phyloP scores from a whole-genome alignment of 1,140 invertebrate species.

The Apocrypta bakeri region DNA sequence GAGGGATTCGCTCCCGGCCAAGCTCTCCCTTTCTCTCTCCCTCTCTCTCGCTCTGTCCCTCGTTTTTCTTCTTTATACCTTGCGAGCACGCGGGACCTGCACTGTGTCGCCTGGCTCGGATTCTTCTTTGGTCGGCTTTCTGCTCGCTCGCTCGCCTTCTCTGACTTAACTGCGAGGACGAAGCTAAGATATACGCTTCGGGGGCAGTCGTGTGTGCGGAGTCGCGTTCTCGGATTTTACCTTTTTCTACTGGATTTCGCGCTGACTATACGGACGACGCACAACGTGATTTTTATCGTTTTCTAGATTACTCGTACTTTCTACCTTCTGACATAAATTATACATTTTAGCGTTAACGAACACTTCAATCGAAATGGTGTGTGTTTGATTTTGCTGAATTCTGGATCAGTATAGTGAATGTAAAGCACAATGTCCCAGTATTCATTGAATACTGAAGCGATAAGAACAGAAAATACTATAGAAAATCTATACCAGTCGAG shows the following conservation, averaged over 20 bases:
- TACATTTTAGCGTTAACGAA: too few relatives aligned
- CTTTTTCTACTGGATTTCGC: background rate
- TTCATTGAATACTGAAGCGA: too few relatives aligned
- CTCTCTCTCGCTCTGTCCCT: background rate
- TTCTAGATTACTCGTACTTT: too few relatives aligned
- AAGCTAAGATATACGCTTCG: background rate
- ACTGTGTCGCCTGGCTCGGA: background rate
- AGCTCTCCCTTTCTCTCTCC: background rate
- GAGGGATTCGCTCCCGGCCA: background rate
- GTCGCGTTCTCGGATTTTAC: background rate
- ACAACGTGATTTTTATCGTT: too few relatives aligned
- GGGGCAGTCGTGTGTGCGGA: background rate
- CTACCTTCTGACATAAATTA: too few relatives aligned
- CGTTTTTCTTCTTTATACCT: background rate
- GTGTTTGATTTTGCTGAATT: too few relatives aligned
- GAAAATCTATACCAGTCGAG: too few relatives aligned
- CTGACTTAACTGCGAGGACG: background rate
- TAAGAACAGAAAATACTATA: too few relatives aligned
- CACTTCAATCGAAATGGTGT: too few relatives aligned
- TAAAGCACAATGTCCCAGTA: too few relatives aligned
- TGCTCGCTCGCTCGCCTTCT: background rate
- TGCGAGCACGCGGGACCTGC: background rate
- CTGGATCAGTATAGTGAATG: too few relatives aligned
- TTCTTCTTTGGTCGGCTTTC: background rate
- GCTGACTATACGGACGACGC: too few relatives aligned